Conservation (phyloP, 1,140 invertebrate species). For the Drosophila erecta region DNA sequence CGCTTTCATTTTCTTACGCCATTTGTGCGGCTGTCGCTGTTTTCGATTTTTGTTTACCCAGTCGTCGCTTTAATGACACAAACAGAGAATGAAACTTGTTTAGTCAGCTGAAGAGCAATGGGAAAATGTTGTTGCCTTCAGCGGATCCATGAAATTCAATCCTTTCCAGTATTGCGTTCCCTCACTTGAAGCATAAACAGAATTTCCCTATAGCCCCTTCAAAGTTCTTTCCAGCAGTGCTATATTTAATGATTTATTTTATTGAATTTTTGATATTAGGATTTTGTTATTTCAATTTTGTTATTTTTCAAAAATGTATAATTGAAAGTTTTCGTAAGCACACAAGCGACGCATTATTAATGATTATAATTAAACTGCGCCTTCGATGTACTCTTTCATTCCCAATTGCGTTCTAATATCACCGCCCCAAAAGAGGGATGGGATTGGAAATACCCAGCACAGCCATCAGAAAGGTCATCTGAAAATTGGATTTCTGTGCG, state of each 20-base stretch:
- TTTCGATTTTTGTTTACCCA: slow-evolving; percentile 26
- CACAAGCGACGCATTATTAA: slow-evolving; percentile 10
- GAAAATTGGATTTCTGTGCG: slow-evolving; percentile 7
- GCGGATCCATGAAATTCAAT: slow-evolving; percentile 16
- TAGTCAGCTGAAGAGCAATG: background rate
- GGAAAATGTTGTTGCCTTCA: no score
- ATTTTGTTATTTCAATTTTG: background rate
- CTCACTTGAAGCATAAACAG: slow-evolving; percentile 8
- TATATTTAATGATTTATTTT: no score
- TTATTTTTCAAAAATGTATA: background rate
- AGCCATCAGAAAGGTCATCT: background rate
- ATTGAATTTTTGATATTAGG: no score
- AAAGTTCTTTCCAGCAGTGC: no score
- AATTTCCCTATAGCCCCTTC: background rate
- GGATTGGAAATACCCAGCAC: slow-evolving; percentile 8
- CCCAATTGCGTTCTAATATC: slow-evolving; percentile 38
- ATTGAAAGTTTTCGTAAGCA: slow-evolving; percentile 9
- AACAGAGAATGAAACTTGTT: slow-evolving; percentile 30
- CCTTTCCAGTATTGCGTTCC: background rate
- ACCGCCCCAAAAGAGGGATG: background rate
- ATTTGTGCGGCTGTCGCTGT: slow-evolving; percentile 8
- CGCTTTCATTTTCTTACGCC: slow-evolving; percentile 64
- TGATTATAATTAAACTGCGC: slow-evolving; percentile 19
- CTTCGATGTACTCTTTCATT: slow-evolving; percentile 1
- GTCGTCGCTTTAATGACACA: slow-evolving; percentile 58